Evolutionary conservation across 2,113 vertebrate species (phyloP).

Genomic region (Phainopepla nitens): DNA sequence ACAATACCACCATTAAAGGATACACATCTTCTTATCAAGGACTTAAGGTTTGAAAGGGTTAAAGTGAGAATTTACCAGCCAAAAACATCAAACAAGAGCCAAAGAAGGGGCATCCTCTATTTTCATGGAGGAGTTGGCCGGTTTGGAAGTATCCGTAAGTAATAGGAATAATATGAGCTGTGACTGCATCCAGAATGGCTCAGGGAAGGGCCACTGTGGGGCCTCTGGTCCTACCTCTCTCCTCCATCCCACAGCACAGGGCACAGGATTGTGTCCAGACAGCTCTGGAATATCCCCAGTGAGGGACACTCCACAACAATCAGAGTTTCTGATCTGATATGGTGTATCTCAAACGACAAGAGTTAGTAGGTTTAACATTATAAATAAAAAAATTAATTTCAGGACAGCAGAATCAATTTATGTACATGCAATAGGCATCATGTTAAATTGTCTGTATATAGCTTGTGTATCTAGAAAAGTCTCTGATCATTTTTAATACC

Average conservation of each 20-base stretch:
- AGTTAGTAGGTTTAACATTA: neutral
- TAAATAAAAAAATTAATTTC: neutral
- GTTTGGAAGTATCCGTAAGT: constrained; percentile 74
- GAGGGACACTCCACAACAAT: neutral
- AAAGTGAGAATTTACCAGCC: constrained; percentile 76
- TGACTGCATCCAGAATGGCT: neutral
- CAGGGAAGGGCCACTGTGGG: neutral
- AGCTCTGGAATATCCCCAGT: neutral
- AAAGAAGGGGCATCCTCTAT: constrained; percentile 70
- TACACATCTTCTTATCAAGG: constrained; percentile 42
- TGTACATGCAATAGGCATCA: neutral
- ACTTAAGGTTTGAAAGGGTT: constrained; percentile 69
- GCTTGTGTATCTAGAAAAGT: neutral
- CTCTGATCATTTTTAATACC: neutral
- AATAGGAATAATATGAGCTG: neutral
- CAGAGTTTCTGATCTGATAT: neutral
- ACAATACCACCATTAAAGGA: constrained; percentile 6
- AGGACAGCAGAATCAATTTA: neutral
- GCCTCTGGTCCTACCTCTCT: neutral
- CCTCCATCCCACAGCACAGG: neutral
- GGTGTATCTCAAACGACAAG: neutral
- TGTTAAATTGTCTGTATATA: neutral
- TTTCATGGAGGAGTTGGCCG: constrained; percentile 73
- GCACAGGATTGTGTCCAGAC: neutral
- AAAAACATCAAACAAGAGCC: constrained; percentile 10